Conservation (phyloP, 2,888 invertebrate species). For the Abrostola triplasia region DNA sequence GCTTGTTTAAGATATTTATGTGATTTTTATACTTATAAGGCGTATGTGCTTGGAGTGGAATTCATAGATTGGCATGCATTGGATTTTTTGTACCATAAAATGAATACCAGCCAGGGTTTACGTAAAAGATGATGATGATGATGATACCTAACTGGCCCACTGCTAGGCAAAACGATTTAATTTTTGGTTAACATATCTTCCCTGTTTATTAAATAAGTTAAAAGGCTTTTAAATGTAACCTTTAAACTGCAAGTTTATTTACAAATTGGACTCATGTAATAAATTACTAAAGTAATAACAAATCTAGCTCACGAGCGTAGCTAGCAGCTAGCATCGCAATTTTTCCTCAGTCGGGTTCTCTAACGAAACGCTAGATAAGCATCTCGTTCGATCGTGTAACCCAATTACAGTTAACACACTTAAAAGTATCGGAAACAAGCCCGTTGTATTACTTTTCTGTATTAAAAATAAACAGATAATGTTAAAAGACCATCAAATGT, state of each 20-base stretch:
- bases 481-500: conserved; percentile 25
- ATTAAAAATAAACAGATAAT: conserved; percentile 3
- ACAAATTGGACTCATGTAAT: conserved; percentile 3
- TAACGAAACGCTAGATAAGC: conserved; percentile 16
- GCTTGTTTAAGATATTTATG: too few relatives aligned
- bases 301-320: conserved; percentile 9
- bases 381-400: conserved; percentile 9
- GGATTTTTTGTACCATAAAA: too few relatives aligned
- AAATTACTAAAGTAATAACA: conserved; percentile 12
- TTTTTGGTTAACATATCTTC: not conserved
- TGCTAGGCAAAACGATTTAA: too few relatives aligned
- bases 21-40: too few relatives aligned
- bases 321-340: conserved; percentile 8
- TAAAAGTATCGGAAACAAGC: conserved; percentile 10
- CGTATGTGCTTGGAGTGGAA: too few relatives aligned
- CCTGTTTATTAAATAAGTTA: not conserved
- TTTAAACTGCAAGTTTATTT: not conserved
- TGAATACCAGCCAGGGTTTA: too few relatives aligned
- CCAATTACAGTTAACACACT: not conserved
- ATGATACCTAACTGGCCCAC: too few relatives aligned
- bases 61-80: too few relatives aligned
- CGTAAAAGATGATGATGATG: too few relatives aligned
- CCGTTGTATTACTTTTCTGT: conserved; percentile 5
- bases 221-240: not conserved
- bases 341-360: conserved; percentile 35